These are phyloP conservation scores for Tetanocera ferruginea DNA, from an alignment of 2,888 invertebrate genomes.

Conservation along the genomic window DNA sequence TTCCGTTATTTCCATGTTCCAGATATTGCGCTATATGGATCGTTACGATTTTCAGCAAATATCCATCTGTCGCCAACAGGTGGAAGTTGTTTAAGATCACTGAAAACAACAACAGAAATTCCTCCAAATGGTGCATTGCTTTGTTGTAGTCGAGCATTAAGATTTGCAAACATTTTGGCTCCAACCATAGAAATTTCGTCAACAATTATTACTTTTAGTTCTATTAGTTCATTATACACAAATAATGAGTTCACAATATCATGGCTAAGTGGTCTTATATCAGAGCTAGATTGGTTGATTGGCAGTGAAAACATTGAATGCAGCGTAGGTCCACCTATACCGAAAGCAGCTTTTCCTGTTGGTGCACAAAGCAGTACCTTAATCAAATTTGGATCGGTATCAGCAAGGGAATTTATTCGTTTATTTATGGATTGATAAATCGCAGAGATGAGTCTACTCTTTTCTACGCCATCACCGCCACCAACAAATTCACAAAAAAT, in stretches of 20 bases:
- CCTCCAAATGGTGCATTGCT: slow-evolving; percentile 10
- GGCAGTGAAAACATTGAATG: no score
- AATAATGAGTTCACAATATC: no score
- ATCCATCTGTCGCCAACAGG: slow-evolving; percentile 22
- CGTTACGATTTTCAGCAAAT: background rate
- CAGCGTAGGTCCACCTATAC: no score
- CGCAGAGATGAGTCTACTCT: slow-evolving; percentile 30
- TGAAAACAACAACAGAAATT: background rate
- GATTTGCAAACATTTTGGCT: background rate
- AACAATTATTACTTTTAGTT: slow-evolving; percentile 2
- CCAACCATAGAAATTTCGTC: background rate
- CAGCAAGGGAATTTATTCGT: no score
- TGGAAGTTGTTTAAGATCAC: background rate
- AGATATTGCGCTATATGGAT: no score
- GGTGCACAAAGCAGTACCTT: background rate
- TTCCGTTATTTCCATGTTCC: slow-evolving; percentile 4
- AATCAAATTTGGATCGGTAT: no score
- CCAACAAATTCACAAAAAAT: slow-evolving; percentile 41
- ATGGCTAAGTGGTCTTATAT: no score
- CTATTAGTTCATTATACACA: no score
- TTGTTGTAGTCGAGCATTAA: no score
- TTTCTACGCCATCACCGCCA: slow-evolving; percentile 43
- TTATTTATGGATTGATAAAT: slow-evolving; percentile 24
- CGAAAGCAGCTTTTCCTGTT: no score
- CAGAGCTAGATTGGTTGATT: no score